Evolutionary conservation across 2,888 invertebrate genomes (phyloP).

Genomic region (Tinea trinotella): DNA sequence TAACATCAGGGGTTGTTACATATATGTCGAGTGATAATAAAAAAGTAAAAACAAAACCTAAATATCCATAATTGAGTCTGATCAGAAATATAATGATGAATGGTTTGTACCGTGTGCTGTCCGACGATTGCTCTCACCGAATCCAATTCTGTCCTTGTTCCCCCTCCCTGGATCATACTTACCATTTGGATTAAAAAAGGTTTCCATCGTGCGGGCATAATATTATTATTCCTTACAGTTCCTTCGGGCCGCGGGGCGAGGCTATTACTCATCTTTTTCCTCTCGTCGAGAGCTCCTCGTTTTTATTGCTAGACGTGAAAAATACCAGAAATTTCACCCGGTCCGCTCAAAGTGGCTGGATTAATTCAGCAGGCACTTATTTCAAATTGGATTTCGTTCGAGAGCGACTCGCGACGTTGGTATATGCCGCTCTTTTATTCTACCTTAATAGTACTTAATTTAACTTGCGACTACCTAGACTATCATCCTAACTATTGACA

Average conservation of each 20-base stretch:
- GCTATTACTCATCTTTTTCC: constrained; percentile 68
- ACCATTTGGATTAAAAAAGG: constrained; percentile 14
- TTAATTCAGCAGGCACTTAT: constrained; percentile 72
- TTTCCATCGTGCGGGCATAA: constrained; percentile 44
- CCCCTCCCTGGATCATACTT: constrained; percentile 9
- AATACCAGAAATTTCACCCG: constrained; percentile 70
- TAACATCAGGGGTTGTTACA: too few relatives aligned
- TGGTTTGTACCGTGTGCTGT: not conserved
- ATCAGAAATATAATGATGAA: constrained; percentile 1
- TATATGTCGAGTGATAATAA: too few relatives aligned
- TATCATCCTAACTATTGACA: constrained; percentile 35
- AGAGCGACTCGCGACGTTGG: constrained; percentile 36
- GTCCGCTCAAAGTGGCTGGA: constrained; percentile 64
- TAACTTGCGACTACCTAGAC: constrained; percentile 21
- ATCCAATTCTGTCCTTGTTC: not conserved
- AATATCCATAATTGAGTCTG: too few relatives aligned
- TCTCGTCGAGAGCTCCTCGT: constrained; percentile 48
- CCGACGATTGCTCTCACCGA: not conserved
- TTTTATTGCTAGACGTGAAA: constrained; percentile 70
- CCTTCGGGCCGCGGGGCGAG: constrained; percentile 44
- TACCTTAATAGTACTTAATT: constrained; percentile 56
- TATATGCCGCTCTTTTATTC: constrained; percentile 45
- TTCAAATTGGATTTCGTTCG: constrained; percentile 68
- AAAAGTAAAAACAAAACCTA: too few relatives aligned
- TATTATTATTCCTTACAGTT: constrained; percentile 65